Evolutionary conservation across 2,888 invertebrate genomes (phyloP).

Genomic region (Alitta virens): DNA sequence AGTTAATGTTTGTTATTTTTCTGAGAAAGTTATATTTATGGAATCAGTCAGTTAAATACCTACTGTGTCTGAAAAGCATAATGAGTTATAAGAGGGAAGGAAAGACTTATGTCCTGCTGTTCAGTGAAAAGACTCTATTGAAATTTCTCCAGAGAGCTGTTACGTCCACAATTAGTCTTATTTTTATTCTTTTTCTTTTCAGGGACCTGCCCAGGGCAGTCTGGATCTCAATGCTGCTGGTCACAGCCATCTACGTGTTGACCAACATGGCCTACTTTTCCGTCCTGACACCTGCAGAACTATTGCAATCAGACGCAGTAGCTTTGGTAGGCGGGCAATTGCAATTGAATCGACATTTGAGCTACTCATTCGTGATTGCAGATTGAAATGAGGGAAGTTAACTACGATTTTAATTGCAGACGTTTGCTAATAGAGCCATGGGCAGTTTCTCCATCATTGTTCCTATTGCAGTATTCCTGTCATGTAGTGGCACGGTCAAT

Average conservation of each 20-base stretch:
- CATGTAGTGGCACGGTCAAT: slow-evolving; percentile 27
- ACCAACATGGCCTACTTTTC: slow-evolving; percentile 28
- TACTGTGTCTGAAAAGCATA: no score
- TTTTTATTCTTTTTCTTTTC: neutral
- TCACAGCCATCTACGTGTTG: slow-evolving; percentile 23
- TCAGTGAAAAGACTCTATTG: no score
- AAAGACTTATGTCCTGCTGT: no score
- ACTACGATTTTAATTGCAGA: slow-evolving; percentile 4
- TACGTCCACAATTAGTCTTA: neutral
- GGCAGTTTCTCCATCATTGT: slow-evolving; percentile 10
- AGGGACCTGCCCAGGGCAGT: slow-evolving; percentile 23
- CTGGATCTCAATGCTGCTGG: slow-evolving; percentile 22
- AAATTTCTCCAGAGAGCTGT: no score
- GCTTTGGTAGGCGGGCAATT: slow-evolving; percentile 19
- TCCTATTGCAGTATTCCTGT: slow-evolving; percentile 20
- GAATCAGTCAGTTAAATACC: no score
- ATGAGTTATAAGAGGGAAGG: no score
- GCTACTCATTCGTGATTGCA: no score
- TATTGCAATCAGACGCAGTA: slow-evolving; percentile 26
- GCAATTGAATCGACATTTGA: neutral
- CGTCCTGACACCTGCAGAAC: slow-evolving; percentile 24
- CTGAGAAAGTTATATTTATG: no score
- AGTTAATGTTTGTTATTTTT: no score
- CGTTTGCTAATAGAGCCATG: slow-evolving; percentile 20
- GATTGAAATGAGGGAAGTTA: no score